Base-by-base conservation (phyloP, 2,888 invertebrate species). In the Kryphioiulus occultus region DNA sequence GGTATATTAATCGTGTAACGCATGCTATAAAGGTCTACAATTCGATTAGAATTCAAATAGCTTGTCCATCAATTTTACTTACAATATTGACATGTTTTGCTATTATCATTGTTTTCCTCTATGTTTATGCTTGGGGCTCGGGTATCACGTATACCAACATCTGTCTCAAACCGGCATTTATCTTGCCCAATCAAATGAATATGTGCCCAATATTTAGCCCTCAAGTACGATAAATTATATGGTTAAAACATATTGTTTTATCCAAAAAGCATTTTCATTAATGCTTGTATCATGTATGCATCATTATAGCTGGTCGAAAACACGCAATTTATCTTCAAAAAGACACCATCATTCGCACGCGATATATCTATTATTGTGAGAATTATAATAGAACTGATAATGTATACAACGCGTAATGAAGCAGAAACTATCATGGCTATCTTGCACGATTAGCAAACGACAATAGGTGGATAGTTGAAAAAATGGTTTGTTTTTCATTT, bases 231-330 rank as follows among this genome's bases (percentile, higher is more conserved):
- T 78, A 78, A 78, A 78, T 30, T 78, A 78, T 30, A 78, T 15
- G 78, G 78, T 30, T 68, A 78, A 30, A 30, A 78, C 78, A 78
- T 78, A 78, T 78, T 78, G 78, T 78, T 78, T 78, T 78, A 78
- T 22, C 78, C 10, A 78, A 78, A 78, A 78, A 30, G 78, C 78
- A 78, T 78, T 78, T 78, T 78, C 78, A 78, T 78, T 78, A 78
- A 78, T 78, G 30, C 30, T 15, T 78, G 78, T 10, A 30, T 30
- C 78, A 30, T 30, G 78, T 17, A 78, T 78, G 30, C 26, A 78
- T 78, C 78, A 78, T 26, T 78, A 22, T 12, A 15, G 15, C 30
- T 15, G 30, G 78, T 9, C 78, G 78, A 78, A 78, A 78, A 78
- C 22, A 78, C 78, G 78, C 78, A 78, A 78, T 78, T 78, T 78